A percentile compares a stretch with the other conserved stretches of the same genome.
These are phyloP conservation scores for Henricia sp. DNA, from an alignment of 53 echinoderm and acorn worm genomes.

Conservation along the genomic window DNA sequence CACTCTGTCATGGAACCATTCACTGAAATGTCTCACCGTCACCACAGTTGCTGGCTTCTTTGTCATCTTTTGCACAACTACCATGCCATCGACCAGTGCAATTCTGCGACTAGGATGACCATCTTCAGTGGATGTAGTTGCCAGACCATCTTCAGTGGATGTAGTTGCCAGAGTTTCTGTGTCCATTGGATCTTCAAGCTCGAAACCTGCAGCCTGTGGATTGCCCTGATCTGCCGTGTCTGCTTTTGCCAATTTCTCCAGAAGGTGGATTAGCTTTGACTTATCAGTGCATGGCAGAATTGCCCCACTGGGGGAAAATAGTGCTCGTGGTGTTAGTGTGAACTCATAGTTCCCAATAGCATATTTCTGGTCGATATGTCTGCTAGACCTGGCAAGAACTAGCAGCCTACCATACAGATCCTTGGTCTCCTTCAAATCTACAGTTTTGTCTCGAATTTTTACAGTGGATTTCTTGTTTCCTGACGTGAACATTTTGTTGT, in stretches of 20 bases:
- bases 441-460: constrained; percentile 55
- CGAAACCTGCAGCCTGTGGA: too few species aligned
- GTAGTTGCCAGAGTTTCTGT: too few species aligned
- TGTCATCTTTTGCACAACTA: too few species aligned
- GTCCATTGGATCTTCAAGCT: too few species aligned
- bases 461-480: constrained; percentile 5
- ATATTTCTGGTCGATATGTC: constrained; percentile 59
- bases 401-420: constrained; percentile 56
- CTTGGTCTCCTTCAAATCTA: too few species aligned
- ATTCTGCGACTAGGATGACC: constrained; percentile 29
- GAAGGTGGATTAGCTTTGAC: constrained; percentile 4
- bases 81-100: constrained; percentile 66
- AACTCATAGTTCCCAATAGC: too few species aligned
- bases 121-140: too few species aligned
- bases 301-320: too few species aligned
- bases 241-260: not conserved
- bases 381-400: constrained; percentile 42
- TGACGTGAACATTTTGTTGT: too few species aligned
- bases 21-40: constrained; percentile 49
- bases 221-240: not conserved
- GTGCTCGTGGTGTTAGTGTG: too few species aligned
- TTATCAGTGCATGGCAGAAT: too few species aligned
- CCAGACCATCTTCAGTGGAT: too few species aligned
- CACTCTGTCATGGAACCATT: constrained; percentile 25
- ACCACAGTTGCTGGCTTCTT: constrained; percentile 10